phyloP scores from a whole-genome alignment of 1,140 invertebrate species.

The Contarinia nasturtii region DNA sequence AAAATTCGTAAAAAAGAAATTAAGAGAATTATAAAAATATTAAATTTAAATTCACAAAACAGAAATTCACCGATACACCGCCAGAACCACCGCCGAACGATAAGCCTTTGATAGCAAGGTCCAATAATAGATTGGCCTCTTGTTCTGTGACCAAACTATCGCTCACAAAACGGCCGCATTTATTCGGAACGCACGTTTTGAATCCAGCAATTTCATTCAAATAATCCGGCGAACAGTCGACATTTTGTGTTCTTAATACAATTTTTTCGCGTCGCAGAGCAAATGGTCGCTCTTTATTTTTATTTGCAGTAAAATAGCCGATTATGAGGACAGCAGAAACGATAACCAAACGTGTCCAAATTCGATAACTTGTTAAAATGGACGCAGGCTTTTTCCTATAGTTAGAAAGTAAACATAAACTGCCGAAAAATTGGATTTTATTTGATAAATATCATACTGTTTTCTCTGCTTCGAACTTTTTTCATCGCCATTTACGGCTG shows the following conservation, averaged over 20 bases:
- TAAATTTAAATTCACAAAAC: too few relatives aligned
- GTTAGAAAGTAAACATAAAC: too few relatives aligned
- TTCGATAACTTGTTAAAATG: slow-evolving; percentile 1
- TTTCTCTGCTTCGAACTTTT: too few relatives aligned
- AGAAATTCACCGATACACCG: slow-evolving; percentile 56
- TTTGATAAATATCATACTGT: too few relatives aligned
- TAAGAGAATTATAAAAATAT: too few relatives aligned
- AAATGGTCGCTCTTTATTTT: slow-evolving; percentile 33
- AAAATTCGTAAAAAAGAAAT: too few relatives aligned
- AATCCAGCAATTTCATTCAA: slow-evolving; percentile 30
- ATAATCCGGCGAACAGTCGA: slow-evolving; percentile 40
- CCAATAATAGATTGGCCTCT: slow-evolving; percentile 43
- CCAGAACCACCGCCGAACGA: slow-evolving; percentile 42
- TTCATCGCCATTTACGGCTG: too few relatives aligned
- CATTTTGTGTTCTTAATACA: slow-evolving; percentile 30
- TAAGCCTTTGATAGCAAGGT: slow-evolving; percentile 46
- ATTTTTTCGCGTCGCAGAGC: slow-evolving; percentile 40
- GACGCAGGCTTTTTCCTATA: too few relatives aligned
- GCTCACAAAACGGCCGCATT: slow-evolving; percentile 57
- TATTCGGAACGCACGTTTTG: slow-evolving; percentile 46
- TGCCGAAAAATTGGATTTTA: too few relatives aligned
- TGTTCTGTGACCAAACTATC: slow-evolving; percentile 46
- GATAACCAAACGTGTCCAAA: slow-evolving; percentile 18
- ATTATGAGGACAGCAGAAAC: slow-evolving; percentile 30
- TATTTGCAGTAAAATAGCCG: slow-evolving; percentile 44